Conservation (phyloP, 2,797 vertebrate genomes). For the Bucorvus abyssinicus region DNA sequence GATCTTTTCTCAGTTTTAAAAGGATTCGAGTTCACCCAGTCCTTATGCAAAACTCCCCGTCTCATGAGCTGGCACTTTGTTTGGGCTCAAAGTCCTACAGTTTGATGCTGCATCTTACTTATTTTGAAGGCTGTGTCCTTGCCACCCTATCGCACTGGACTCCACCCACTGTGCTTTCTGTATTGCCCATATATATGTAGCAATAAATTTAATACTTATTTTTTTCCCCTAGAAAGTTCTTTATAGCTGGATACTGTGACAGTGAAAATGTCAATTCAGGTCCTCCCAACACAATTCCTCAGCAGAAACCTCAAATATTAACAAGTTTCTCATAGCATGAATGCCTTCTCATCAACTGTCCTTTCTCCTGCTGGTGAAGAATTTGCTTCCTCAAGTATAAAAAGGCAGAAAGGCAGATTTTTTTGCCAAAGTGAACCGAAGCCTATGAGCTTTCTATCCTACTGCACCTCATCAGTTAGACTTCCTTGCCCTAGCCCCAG, state of each 20-base stretch:
- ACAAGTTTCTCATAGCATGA: background rate
- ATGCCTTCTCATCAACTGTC: background rate
- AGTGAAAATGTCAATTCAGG: background rate
- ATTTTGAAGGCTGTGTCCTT: background rate
- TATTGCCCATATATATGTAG: background rate
- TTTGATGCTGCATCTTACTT: background rate
- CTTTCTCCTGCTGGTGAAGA: background rate
- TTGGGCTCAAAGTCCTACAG: background rate
- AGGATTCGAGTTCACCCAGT: background rate
- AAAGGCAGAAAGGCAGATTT: background rate
- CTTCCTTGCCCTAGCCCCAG: background rate
- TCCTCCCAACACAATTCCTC: background rate
- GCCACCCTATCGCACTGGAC: background rate
- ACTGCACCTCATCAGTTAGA: background rate
- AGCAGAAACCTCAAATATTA: constrained; percentile 22
- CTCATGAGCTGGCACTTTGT: background rate
- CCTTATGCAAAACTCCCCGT: background rate
- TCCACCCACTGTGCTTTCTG: background rate
- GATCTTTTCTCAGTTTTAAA: background rate
- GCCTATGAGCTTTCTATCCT: background rate
- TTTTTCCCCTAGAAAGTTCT: background rate
- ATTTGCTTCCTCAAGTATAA: background rate
- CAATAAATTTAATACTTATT: background rate
- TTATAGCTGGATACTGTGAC: background rate
- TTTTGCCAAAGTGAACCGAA: background rate